Percentiles rank a stretch among this genome's conserved stretches.
These are phyloP conservation scores for Petrocephalus schoutedeni DNA, from an alignment of 2,797 vertebrate species.

Conservation along the genomic window DNA sequence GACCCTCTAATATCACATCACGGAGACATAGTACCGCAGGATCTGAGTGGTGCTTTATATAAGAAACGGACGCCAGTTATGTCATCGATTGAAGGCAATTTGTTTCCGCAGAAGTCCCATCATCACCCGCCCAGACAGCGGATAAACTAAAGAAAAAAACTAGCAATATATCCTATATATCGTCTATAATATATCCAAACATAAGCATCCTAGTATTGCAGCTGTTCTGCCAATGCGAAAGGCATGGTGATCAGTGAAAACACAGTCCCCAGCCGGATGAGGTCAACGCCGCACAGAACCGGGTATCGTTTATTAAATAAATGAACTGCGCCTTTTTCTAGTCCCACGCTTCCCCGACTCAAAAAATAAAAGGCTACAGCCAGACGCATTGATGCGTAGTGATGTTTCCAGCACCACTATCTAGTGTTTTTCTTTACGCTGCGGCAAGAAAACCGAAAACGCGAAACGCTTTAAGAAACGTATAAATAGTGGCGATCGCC, in stretches of 20 bases:
- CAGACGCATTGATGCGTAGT: neutral
- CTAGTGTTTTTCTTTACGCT: neutral
- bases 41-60: constrained; percentile 35
- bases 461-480: neutral
- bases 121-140: neutral
- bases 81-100: constrained; percentile 49
- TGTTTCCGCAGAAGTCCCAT: constrained; percentile 32
- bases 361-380: neutral
- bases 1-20: constrained; percentile 55
- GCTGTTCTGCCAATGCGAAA: neutral
- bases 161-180: too few relatives aligned
- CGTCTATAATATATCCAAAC: neutral
- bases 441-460: neutral
- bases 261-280: neutral
- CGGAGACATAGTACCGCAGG: constrained; percentile 51
- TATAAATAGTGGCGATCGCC: neutral
- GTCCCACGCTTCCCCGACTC: neutral
- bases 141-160: neutral
- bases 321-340: neutral
- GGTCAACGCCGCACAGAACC: neutral
- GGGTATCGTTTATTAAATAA: neutral
- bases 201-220: neutral
- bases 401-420: neutral
- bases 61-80: constrained; percentile 57
- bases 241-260: neutral